Percentiles rank a stretch among this genome's conserved stretches.
Evolutionary conservation across 2,888 invertebrate genomes (phyloP).

Genomic region (Lathronympha strigana): DNA sequence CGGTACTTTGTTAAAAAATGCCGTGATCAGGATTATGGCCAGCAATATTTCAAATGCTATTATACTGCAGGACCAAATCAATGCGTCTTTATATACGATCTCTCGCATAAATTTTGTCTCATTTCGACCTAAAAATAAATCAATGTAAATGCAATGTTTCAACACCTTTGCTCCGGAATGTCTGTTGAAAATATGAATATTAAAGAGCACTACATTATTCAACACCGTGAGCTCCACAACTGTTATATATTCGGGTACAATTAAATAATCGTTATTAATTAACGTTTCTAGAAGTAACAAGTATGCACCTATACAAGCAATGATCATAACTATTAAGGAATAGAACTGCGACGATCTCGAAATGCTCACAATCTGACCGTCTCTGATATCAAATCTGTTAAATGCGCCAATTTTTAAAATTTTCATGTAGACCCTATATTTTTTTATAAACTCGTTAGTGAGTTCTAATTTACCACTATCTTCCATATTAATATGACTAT

Average conservation of each 20-base stretch:
- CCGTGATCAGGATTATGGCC: slow-evolving; percentile 32
- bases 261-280: slow-evolving; percentile 48
- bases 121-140: slow-evolving; percentile 58
- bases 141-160: slow-evolving; percentile 58
- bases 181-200: slow-evolving; percentile 56
- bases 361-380: slow-evolving; percentile 53
- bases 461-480: background rate
- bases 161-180: slow-evolving; percentile 53
- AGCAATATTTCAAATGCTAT: slow-evolving; percentile 49
- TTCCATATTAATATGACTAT: background rate
- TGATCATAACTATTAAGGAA: slow-evolving; percentile 48
- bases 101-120: slow-evolving; percentile 67
- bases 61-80: slow-evolving; percentile 44
- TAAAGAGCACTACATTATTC: slow-evolving; percentile 53
- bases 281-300: slow-evolving; percentile 53
- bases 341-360: slow-evolving; percentile 49
- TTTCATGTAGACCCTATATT: slow-evolving; percentile 42
- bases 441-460: slow-evolving; percentile 18
- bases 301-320: slow-evolving; percentile 46
- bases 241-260: slow-evolving; percentile 55
- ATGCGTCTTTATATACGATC: slow-evolving; percentile 47
- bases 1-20: slow-evolving; percentile 37
- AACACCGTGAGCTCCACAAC: slow-evolving; percentile 53
- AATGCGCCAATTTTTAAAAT: slow-evolving; percentile 55
- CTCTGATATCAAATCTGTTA: slow-evolving; percentile 57